Base-by-base conservation (phyloP, 2,888 invertebrate species). In the Atrina japonica region DNA sequence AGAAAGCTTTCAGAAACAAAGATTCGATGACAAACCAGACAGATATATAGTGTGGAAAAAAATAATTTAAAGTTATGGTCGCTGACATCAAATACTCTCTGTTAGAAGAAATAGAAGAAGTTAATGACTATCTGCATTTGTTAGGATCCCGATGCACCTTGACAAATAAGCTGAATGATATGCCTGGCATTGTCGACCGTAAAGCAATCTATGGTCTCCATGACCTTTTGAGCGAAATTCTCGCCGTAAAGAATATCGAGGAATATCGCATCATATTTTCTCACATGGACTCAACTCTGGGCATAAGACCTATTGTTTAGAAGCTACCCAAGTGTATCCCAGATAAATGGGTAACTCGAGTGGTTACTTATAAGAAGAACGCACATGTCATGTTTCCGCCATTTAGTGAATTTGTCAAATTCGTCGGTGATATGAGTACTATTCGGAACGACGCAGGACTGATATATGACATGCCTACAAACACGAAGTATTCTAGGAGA, bases 1-100 rank as follows among this genome's bases (percentile, higher is more conserved):
- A 29, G 55, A 65, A 65, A 65, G 29, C 29, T 65, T 63, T 23
- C 55, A 65, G 45, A 40, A 65, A 30, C 65, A 65, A 16, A 23
- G 55, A 14, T 63, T 63, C 27, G 41, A 52, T n/a, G 52, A 52
- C 25, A 63, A 52, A 52, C 63, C 63, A 14, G 63, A 63, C 41
- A 27, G 63, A 6, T 63, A 63, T 40, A 27, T 63, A 16, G 47
- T 63, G 2, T 63, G 63, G 53, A 65, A 65, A 45, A n/a, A 55
- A 14, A 35, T 30, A 55, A 30, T 55, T 55, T 30, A 55, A 21
- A 55, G 21, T 9, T 18, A 55, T 55, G 45, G 50, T 41, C 7
- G 11, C 23, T 7, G 65, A 65, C 21, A 45, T 65, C n/a, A 53
- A 65, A 23, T 65, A 55, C 18, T 45, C 65, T 21, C 27, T 55